Conservation (phyloP, 2,888 invertebrate genomes). For the Geotrupes spiniger region DNA sequence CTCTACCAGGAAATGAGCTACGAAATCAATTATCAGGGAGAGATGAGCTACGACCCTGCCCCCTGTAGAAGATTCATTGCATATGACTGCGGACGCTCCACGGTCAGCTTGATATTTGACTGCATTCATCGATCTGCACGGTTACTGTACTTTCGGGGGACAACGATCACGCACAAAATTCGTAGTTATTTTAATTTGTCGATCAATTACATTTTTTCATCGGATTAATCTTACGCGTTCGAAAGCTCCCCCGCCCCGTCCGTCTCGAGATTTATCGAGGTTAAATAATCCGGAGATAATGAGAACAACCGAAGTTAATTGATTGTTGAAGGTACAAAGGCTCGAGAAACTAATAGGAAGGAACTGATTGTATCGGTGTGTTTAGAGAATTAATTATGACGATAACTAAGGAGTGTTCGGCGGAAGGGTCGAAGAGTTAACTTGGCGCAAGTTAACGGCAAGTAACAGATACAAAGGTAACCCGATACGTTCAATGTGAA, state of each 20-base stretch:
- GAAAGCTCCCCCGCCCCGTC: background rate
- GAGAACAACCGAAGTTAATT: constrained; percentile 18
- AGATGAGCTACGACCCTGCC: constrained; percentile 28
- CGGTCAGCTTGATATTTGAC: background rate
- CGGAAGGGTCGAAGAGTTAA: constrained; percentile 16
- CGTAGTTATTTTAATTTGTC: too few relatives aligned
- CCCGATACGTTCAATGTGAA: constrained; percentile 1
- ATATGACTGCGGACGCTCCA: constrained; percentile 6
- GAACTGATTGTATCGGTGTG: constrained; percentile 20
- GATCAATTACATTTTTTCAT: background rate
- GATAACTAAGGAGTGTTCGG: constrained; percentile 18
- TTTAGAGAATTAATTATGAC: constrained; percentile 21
- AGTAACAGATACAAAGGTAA: background rate
- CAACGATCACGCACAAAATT: too few relatives aligned
- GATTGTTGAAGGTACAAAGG: constrained; percentile 20
- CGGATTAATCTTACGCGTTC: background rate
- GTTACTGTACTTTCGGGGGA: too few relatives aligned
- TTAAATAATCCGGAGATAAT: constrained; percentile 9
- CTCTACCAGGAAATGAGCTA: constrained; percentile 39
- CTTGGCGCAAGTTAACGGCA: constrained; percentile 1
- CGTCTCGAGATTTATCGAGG: constrained; percentile 3
- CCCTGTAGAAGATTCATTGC: constrained; percentile 9
- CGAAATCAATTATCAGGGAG: constrained; percentile 35
- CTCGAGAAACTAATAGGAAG: constrained; percentile 20
- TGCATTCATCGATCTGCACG: background rate